Percentiles rank a stretch among this genome's conserved stretches.
Evolutionary conservation across 2,797 vertebrate species (phyloP).

Genomic region (Poecile montanus): DNA sequence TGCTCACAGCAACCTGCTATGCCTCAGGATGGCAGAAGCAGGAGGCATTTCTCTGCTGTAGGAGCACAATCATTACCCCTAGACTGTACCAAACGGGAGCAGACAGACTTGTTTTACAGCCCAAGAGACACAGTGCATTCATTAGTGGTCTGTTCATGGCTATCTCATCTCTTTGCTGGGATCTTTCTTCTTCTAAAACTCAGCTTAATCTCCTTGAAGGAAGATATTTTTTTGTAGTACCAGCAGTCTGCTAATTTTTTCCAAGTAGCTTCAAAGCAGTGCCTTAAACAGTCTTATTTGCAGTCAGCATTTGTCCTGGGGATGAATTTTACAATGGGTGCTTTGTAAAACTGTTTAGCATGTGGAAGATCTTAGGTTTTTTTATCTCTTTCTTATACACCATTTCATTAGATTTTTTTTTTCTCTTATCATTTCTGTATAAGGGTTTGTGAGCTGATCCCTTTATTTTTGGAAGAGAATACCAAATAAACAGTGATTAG

Average conservation of each 20-base stretch:
- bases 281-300: conserved; percentile 29
- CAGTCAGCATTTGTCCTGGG: conserved; percentile 18
- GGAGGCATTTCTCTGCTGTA: neutral
- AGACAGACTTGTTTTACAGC: neutral
- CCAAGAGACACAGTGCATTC: neutral
- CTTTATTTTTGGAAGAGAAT: conserved; percentile 70
- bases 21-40: fast-evolving
- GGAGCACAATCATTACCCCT: neutral
- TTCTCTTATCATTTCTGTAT: conserved; percentile 33
- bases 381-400: conserved; percentile 65
- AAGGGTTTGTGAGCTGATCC: conserved; percentile 62
- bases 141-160: neutral
- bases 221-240: neutral
- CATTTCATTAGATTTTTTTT: conserved; percentile 41
- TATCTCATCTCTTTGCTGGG: neutral
- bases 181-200: neutral
- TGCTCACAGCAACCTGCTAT: fast-evolving
- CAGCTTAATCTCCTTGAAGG: neutral
- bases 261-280: conserved; percentile 23
- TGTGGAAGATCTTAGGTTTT: conserved; percentile 38
- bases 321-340: conserved; percentile 42
- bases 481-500: conserved; percentile 65
- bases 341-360: conserved; percentile 54
- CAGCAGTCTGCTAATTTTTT: neutral
- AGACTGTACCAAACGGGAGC: neutral